A percentile compares a stretch with the other conserved stretches of the same genome.
These are phyloP conservation scores for Thumatha senex DNA, from an alignment of 2,888 invertebrate species.

Conservation along the genomic window DNA sequence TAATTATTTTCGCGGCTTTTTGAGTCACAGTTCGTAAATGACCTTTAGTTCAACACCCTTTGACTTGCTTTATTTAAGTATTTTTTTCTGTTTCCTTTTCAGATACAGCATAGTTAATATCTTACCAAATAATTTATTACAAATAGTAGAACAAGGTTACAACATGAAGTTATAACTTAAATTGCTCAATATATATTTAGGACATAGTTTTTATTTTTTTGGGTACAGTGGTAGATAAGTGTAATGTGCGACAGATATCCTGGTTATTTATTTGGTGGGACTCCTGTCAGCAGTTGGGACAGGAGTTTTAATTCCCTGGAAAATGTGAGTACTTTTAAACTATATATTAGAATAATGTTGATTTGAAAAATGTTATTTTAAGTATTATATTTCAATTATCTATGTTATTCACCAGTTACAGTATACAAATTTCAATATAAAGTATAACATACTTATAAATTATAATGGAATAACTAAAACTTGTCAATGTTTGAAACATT, in stretches of 20 bases:
- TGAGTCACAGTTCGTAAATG: too few species aligned
- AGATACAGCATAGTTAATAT: constrained; percentile 32
- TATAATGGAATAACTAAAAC: too few species aligned
- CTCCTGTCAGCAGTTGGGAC: constrained; percentile 80
- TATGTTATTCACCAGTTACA: too few species aligned
- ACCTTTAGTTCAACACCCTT: constrained; percentile 26
- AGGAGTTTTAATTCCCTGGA: constrained; percentile 71
- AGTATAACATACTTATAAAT: too few species aligned
- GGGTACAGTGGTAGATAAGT: constrained; percentile 33
- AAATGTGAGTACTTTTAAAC: constrained; percentile 64
- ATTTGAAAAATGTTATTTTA: too few species aligned
- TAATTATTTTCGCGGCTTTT: constrained; percentile 4
- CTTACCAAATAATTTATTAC: constrained; percentile 6
- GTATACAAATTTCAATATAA: too few species aligned
- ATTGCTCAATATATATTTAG: constrained; percentile 56
- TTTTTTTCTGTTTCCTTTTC: constrained; percentile 8
- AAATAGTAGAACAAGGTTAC: too few species aligned
- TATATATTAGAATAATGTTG: too few species aligned
- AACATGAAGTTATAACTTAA: constrained; percentile 42
- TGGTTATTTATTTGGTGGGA: constrained; percentile 73
- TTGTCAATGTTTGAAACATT: too few species aligned
- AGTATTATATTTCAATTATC: too few species aligned
- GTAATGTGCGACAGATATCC: constrained; percentile 74
- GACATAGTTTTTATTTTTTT: constrained; percentile 28
- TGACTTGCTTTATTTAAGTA: background rate